phyloP scores from a whole-genome alignment of 2,113 vertebrate genomes.

The Cheirogaleus medius region DNA sequence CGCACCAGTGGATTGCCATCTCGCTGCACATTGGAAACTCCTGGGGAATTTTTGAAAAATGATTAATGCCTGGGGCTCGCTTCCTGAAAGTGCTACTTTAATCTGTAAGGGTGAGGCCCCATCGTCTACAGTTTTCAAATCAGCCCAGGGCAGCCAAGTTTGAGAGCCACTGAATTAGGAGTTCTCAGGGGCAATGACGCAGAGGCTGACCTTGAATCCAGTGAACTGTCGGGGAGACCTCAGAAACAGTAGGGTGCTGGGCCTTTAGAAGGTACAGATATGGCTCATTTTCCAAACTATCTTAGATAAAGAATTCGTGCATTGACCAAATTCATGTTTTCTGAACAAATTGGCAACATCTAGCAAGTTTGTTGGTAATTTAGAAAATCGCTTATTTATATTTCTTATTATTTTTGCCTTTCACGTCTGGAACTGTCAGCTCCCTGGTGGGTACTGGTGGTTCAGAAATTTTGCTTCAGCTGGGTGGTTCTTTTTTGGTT shows the following conservation, averaged over 20 bases:
- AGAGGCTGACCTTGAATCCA: too few relatives aligned
- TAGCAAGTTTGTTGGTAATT: neutral
- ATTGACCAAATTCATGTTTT: neutral
- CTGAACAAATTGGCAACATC: neutral
- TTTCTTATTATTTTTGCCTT: neutral
- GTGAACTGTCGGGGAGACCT: neutral
- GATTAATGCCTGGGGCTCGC: neutral
- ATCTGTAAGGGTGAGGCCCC: fast-evolving
- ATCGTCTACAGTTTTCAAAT: neutral
- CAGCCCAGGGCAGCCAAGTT: too few relatives aligned
- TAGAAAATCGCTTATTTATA: neutral
- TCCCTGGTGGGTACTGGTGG: fast-evolving
- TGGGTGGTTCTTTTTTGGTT: too few relatives aligned
- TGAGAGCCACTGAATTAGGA: neutral
- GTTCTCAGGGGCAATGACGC: neutral
- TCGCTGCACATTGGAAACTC: neutral
- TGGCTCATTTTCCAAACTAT: neutral
- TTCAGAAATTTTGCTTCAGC: neutral
- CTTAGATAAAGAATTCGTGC: neutral
- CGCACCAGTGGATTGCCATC: fast-evolving
- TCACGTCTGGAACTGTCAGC: fast-evolving
- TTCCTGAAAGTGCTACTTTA: neutral
- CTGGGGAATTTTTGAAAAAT: neutral
- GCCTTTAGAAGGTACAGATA: neutral
- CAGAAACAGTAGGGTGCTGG: neutral